Evolutionary conservation across 2,797 vertebrate genomes (phyloP).

Genomic region (Myotis planiceps): DNA sequence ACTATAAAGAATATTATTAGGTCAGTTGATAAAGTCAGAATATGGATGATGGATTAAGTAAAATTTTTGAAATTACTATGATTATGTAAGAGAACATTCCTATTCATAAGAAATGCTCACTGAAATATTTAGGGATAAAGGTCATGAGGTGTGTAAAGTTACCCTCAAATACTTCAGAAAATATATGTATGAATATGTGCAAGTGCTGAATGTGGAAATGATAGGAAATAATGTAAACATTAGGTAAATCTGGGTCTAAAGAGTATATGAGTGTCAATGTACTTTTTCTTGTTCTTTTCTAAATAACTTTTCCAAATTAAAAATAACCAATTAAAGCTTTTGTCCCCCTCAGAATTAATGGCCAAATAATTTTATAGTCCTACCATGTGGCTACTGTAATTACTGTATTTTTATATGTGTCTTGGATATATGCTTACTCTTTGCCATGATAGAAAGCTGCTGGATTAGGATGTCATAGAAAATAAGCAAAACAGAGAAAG

Average conservation of each 20-base stretch:
- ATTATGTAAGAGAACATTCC: not conserved
- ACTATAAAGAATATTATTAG: not conserved
- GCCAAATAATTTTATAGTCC: not conserved
- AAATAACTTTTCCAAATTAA: constrained; percentile 4
- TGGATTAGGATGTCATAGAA: not conserved
- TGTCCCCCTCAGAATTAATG: not conserved
- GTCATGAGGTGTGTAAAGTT: not conserved
- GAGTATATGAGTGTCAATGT: not conserved
- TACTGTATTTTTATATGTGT: not conserved
- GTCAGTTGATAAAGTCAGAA: not conserved
- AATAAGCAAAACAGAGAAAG: constrained; percentile 16
- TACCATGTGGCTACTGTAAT: not conserved
- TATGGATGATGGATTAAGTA: not conserved
- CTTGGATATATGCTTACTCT: not conserved
- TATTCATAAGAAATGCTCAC: not conserved
- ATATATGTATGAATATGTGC: not conserved
- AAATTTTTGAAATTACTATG: not conserved
- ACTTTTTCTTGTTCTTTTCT: not conserved
- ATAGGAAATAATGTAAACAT: not conserved
- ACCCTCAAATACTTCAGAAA: not conserved
- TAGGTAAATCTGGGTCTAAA: not conserved
- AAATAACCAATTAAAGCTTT: not conserved
- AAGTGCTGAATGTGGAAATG: not conserved
- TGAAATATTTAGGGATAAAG: not conserved
- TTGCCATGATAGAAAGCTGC: not conserved